phyloP scores from a whole-genome alignment of 2,888 invertebrate species.

The Rhagonycha fulva region DNA sequence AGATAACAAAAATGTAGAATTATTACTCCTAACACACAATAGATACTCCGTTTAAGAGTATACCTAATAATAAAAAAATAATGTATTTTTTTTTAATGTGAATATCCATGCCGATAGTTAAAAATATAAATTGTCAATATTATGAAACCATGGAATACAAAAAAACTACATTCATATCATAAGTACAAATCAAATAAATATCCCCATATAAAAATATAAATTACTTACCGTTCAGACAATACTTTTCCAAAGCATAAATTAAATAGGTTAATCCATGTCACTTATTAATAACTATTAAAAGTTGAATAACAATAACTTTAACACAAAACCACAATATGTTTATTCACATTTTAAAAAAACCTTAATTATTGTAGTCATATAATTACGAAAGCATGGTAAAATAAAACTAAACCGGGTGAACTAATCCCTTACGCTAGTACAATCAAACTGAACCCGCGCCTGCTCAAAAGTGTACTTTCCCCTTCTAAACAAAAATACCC shows the following conservation, averaged over 20 bases:
- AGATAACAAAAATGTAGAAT: no score
- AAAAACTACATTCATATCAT: neutral
- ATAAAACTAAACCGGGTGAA: conserved; percentile 14
- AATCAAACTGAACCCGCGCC: conserved; percentile 39
- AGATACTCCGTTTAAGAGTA: no score
- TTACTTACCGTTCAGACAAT: neutral
- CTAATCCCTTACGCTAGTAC: conserved; percentile 22
- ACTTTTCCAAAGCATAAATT: neutral
- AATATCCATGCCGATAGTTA: neutral
- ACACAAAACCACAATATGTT: neutral
- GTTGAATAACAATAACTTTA: neutral
- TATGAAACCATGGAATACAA: neutral
- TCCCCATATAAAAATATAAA: neutral
- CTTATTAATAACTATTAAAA: neutral
- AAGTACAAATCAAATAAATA: neutral
- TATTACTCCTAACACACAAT: no score
- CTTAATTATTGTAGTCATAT: neutral
- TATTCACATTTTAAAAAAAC: neutral
- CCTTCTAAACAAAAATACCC: conserved; percentile 35
- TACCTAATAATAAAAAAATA: no score
- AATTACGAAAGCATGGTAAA: conserved; percentile 10
- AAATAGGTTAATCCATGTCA: neutral
- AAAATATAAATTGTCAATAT: neutral
- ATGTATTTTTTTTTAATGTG: neutral
- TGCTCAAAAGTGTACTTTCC: conserved; percentile 35